Percentiles rank a stretch among this genome's conserved stretches.
Evolutionary conservation across 2,113 vertebrate genomes (phyloP).

Genomic region (Nesogale talazaci): DNA sequence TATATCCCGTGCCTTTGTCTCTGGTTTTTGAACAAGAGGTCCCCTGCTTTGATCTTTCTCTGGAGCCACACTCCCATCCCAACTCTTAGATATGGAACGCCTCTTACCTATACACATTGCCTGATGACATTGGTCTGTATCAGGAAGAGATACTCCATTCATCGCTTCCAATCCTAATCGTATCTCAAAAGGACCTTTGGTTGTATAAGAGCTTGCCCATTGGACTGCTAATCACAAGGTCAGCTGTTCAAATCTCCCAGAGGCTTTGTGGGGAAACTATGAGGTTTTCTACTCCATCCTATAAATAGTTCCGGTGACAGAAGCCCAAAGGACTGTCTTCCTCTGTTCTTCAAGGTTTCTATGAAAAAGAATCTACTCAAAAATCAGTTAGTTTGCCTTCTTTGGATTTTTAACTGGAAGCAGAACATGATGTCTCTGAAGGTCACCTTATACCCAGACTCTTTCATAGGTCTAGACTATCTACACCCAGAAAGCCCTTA

Average conservation of each 20-base stretch:
- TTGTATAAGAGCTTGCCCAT: no score
- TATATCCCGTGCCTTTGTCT: neutral
- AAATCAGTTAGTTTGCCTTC: no score
- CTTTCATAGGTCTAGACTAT: accelerated
- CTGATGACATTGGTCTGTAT: neutral
- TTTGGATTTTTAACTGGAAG: no score
- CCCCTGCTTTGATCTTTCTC: neutral
- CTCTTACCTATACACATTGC: neutral
- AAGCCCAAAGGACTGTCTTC: no score
- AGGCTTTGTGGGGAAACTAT: no score
- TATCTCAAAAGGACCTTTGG: neutral
- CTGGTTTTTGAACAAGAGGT: neutral
- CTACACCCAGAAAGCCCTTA: neutral
- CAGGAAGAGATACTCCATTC: no score
- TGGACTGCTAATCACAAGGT: no score
- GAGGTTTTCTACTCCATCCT: no score
- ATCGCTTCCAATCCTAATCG: neutral
- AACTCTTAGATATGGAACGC: neutral
- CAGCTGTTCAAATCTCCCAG: no score
- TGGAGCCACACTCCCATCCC: neutral
- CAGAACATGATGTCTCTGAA: neutral
- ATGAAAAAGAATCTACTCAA: no score
- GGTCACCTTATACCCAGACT: neutral
- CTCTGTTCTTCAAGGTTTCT: no score
- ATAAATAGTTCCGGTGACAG: no score